Evolutionary conservation across 2,888 invertebrate species (phyloP), one percentile per base, ranked within the genome.

Genomic region (Cephus spinipes): DNA sequence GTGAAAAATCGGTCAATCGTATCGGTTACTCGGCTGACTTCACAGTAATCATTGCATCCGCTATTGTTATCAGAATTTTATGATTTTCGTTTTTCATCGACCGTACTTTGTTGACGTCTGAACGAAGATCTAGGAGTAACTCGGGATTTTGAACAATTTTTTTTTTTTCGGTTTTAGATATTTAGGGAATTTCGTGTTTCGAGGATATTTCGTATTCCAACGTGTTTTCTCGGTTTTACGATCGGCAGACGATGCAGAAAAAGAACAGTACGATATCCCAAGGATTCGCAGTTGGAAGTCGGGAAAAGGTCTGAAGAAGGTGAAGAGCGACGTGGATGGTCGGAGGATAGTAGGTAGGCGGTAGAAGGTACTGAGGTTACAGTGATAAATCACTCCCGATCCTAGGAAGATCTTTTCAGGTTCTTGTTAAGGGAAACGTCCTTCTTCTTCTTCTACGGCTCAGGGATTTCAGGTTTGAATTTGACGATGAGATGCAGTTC

Each of bases 371-470:
- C 85, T 85, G 85, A 75, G 84, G 87, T 86, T 86, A 85, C 87
- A 83, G 89, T 89, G 89, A 90, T 90, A 89, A 89, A 90, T 90
- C 90, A 90, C 89, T 86, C 87, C 87, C 88, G 88, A 90, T 90
- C 87, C 86, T 85, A 85, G 85, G 84, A 83, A 86, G 88, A 89
- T 88, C 88, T 87, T 88, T 89, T 88, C 86, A 86, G 85, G 88
- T 88, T 89, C 90, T 90, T 89, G 89, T 89, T 90, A 90, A 89
- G 85, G 55, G 85, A 86, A 85, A 87, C 86, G 89, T 89, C 88
- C 86, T 87, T 89, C 88, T 85, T 83, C 84, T 85, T 83, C 84
- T 80, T 77, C 77, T 74, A 76, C 77, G 80, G 79, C 78, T 74
- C 76, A 74, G 73, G 40, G 78, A 74, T 79, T 75, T 80, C 77